Conservation (phyloP, 2,888 invertebrate species). For the Stenchaetothrips biformis region DNA sequence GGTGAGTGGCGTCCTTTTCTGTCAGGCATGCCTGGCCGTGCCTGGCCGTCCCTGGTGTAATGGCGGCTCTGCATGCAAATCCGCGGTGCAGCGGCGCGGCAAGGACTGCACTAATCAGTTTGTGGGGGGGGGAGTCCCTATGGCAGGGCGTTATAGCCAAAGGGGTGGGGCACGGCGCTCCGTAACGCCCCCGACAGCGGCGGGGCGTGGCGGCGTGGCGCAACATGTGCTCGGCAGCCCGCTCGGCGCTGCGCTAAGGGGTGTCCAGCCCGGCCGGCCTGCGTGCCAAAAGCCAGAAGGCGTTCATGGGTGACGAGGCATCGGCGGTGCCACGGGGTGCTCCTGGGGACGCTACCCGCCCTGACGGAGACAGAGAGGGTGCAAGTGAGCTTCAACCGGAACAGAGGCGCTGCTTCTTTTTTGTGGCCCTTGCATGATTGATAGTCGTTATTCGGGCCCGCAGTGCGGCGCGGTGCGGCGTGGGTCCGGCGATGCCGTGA, state of each 20-base stretch:
- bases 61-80: no score
- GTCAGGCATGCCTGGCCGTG: no score
- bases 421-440: neutral
- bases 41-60: no score
- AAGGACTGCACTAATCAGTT: no score
- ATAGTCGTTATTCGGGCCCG: neutral
- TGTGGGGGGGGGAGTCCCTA: neutral
- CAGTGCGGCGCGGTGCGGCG: neutral
- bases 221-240: conserved; percentile 10
- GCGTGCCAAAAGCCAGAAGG: neutral
- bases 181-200: neutral
- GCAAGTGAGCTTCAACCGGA: neutral
- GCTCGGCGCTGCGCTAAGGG: neutral
- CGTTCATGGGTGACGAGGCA: conserved; percentile 12
- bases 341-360: no score
- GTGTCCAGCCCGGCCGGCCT: neutral
- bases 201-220: neutral
- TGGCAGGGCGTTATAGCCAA: neutral
- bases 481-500: neutral
- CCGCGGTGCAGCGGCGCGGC: no score
- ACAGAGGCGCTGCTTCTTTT: neutral
- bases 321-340: neutral
- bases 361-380: neutral
- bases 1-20: no score
- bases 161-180: neutral